Conservation (phyloP, 2,797 vertebrate species). For the Mormyrops attenuatus region DNA sequence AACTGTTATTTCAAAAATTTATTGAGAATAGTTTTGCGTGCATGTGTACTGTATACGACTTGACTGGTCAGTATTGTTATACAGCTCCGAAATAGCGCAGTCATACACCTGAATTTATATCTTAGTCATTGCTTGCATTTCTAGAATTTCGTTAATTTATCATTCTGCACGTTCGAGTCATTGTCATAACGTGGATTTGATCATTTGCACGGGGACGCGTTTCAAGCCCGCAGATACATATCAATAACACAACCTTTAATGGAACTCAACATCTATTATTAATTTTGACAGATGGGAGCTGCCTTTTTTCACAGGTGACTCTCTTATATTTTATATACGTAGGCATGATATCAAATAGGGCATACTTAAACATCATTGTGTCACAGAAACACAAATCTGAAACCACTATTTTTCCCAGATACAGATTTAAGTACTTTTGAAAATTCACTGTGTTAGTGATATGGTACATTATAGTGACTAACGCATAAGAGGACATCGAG, state of each 20-base stretch:
- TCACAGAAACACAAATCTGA: not conserved
- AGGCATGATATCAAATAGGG: not conserved
- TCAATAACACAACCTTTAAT: not conserved
- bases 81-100: not conserved
- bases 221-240: not conserved
- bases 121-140: slow-evolving; percentile 1
- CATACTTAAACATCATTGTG: not conserved
- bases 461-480: not conserved
- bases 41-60: not conserved
- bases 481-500: not conserved
- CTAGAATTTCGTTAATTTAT: not conserved
- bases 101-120: slow-evolving; percentile 10
- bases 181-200: not conserved
- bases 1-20: not conserved
- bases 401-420: not conserved
- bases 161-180: not conserved
- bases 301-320: slow-evolving; percentile 14
- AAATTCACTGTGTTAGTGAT: not conserved
- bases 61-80: not conserved
- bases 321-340: not conserved
- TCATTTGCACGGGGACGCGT: not conserved
- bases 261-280: not conserved
- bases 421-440: not conserved
- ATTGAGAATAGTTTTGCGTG: not conserved
- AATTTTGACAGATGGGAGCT: not conserved